Conservation (phyloP, 2,888 invertebrate genomes). For the Mesoligia furuncula region DNA sequence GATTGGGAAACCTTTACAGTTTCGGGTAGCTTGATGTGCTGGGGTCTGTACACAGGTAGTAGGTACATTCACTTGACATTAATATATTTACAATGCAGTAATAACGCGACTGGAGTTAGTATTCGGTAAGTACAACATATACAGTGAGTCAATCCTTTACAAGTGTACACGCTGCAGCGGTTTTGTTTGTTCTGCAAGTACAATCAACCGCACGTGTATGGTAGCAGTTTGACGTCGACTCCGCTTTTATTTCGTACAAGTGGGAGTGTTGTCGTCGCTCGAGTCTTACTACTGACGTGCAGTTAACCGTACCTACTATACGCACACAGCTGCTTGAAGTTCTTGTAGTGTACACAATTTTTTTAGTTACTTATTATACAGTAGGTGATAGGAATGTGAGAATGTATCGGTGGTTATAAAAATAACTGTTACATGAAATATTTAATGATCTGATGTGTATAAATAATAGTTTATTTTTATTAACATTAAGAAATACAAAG, state of each 20-base stretch:
- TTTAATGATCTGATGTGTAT: conserved; percentile 4
- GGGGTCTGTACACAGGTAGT: background rate
- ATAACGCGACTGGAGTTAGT: conserved; percentile 50
- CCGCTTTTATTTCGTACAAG: too few relatives aligned
- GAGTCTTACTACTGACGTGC: background rate
- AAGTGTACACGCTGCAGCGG: background rate
- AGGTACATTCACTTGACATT: conserved; percentile 27
- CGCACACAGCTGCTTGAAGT: background rate
- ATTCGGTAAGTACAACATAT: conserved; percentile 35
- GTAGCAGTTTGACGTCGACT: background rate
- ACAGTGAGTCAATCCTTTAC: background rate
- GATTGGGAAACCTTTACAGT: too few relatives aligned
- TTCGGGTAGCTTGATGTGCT: too few relatives aligned
- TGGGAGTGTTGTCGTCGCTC: too few relatives aligned
- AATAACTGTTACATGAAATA: conserved; percentile 13
- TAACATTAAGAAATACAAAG: conserved; percentile 30
- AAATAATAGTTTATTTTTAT: conserved; percentile 11
- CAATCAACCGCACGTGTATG: background rate
- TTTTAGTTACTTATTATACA: background rate
- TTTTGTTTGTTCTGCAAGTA: background rate
- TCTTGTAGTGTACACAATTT: background rate
- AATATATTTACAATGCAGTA: conserved; percentile 47
- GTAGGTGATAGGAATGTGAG: conserved; percentile 20
- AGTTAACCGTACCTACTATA: background rate
- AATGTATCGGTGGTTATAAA: conserved; percentile 37